Evolutionary conservation across 2,113 vertebrate genomes (phyloP).

Genomic region (Patagioenas fasciata): DNA sequence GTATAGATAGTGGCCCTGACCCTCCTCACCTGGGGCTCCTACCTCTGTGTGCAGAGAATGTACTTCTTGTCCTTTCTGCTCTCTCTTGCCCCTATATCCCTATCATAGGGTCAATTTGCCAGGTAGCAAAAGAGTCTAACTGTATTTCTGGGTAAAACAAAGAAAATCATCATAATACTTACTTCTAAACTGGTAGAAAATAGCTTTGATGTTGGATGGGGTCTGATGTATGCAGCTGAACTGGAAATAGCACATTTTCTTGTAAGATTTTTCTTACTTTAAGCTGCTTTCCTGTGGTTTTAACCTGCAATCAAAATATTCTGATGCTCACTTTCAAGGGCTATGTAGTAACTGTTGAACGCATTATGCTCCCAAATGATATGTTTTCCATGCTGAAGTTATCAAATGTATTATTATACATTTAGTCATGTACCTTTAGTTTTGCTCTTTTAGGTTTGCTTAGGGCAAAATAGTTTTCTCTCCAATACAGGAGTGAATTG

Average conservation of each 20-base stretch:
- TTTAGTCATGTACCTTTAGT: neutral
- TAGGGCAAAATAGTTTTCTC: conserved; percentile 6
- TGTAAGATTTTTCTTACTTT: neutral
- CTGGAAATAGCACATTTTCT: conserved; percentile 1
- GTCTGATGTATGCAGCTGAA: neutral
- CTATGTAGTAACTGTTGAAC: neutral
- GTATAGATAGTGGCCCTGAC: neutral
- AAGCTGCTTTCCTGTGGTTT: neutral
- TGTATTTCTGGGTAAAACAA: neutral
- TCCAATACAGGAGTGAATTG: neutral
- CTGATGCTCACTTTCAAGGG: conserved; percentile 4
- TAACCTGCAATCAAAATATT: conserved; percentile 1
- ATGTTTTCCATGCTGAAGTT: neutral
- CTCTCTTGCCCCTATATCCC: neutral
- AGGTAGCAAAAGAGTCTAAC: neutral
- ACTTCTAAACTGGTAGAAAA: neutral
- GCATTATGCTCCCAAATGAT: neutral
- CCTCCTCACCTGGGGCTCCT: neutral
- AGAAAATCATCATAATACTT: neutral
- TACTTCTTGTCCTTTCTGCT: neutral
- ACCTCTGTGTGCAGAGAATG: neutral
- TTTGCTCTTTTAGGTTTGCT: conserved; percentile 14
- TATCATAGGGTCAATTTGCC: neutral
- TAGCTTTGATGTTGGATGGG: neutral
- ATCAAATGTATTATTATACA: neutral